Evolutionary conservation across 2,888 invertebrate genomes (phyloP).

Genomic region (Xanthia icteritia): DNA sequence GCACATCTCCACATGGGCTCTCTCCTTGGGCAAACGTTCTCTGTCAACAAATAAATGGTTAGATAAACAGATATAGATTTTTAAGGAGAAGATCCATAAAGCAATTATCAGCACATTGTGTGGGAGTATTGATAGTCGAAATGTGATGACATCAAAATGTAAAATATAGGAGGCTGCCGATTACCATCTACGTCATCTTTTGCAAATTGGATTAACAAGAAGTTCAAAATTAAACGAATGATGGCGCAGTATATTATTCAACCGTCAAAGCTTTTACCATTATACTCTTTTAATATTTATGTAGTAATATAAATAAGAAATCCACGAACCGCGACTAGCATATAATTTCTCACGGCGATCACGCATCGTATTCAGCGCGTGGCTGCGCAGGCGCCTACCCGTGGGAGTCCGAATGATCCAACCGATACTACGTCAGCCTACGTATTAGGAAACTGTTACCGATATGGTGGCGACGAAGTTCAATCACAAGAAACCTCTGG

Average conservation of each 20-base stretch:
- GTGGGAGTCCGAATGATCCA: conserved; percentile 75
- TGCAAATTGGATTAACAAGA: conserved; percentile 11
- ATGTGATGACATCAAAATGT: conserved; percentile 35
- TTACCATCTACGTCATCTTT: conserved; percentile 4
- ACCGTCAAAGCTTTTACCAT: conserved; percentile 34
- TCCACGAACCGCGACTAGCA: conserved; percentile 82
- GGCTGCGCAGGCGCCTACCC: conserved; percentile 75
- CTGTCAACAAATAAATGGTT: conserved; percentile 3
- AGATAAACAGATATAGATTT: conserved; percentile 22
- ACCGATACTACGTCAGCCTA: conserved; percentile 58
- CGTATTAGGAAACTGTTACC: conserved; percentile 67
- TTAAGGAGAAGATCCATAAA: conserved; percentile 4
- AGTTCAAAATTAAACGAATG: not conserved
- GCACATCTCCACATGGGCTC: conserved; percentile 10
- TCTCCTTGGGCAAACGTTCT: conserved; percentile 7
- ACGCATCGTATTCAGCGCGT: conserved; percentile 74
- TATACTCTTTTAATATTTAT: conserved; percentile 42
- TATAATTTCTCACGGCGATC: conserved; percentile 88
- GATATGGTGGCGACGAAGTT: conserved; percentile 65
- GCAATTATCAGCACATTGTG: conserved; percentile 10
- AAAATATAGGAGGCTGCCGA: conserved; percentile 25
- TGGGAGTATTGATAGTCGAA: conserved; percentile 26
- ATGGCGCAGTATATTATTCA: conserved; percentile 12
- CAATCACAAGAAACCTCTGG: conserved; percentile 43
- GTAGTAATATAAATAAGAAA: conserved; percentile 71